A percentile compares a stretch with the other conserved stretches of the same genome.
These are phyloP conservation scores for Xenopus petersii DNA, from an alignment of 2,797 vertebrate genomes.

Conservation along the genomic window DNA sequence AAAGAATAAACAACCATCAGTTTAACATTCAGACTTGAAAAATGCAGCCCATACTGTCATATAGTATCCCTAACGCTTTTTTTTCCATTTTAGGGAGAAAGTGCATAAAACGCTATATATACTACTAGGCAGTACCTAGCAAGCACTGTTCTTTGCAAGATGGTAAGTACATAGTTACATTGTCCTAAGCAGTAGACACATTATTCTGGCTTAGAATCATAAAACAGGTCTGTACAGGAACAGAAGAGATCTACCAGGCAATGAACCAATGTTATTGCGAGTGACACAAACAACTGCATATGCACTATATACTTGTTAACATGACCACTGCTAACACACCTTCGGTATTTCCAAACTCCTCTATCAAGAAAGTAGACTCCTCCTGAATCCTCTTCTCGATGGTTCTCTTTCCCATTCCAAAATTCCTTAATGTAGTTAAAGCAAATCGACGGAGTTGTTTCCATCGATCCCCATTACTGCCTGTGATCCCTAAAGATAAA, in stretches of 20 bases:
- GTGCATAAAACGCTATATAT: too few relatives aligned
- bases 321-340: not conserved
- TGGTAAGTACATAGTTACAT: too few relatives aligned
- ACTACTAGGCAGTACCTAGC: too few relatives aligned
- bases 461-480: constrained; percentile 27
- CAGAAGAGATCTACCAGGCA: not conserved
- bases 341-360: constrained; percentile 17
- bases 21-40: too few relatives aligned
- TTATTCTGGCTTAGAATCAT: too few relatives aligned
- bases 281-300: not conserved
- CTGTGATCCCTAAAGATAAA: constrained; percentile 12
- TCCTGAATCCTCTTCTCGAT: constrained; percentile 20
- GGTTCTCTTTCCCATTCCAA: constrained; percentile 13
- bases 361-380: constrained; percentile 12
- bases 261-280: not conserved
- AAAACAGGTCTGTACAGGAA: too few relatives aligned
- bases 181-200: too few relatives aligned
- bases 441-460: constrained; percentile 30
- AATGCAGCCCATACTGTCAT: too few relatives aligned
- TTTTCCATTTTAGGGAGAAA: too few relatives aligned
- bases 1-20: not conserved
- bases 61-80: too few relatives aligned
- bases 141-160: too few relatives aligned
- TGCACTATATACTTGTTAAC: too few relatives aligned
- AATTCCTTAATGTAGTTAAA: constrained; percentile 30